Conservation (phyloP, 2,888 invertebrate species). For the Papilio protenor region DNA sequence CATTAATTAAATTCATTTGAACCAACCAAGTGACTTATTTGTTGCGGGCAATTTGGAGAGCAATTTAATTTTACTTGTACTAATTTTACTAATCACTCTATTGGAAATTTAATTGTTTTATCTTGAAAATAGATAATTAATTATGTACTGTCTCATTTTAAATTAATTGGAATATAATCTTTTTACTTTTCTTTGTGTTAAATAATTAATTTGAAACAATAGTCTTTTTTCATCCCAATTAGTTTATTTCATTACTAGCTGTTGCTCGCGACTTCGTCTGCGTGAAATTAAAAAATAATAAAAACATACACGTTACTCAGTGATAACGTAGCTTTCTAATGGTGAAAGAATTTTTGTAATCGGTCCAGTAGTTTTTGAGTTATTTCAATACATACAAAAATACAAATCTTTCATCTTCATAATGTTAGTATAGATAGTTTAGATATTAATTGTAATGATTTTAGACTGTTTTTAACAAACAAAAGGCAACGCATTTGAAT, state of each 20-base stretch:
- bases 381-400: too few relatives aligned
- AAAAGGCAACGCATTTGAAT: too few relatives aligned
- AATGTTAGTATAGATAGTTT: too few relatives aligned
- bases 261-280: too few relatives aligned
- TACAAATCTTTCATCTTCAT: too few relatives aligned
- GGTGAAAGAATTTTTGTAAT: too few relatives aligned
- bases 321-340: too few relatives aligned
- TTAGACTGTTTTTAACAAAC: too few relatives aligned
- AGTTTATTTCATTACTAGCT: background rate
- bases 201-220: background rate
- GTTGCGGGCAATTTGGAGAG: slow-evolving; percentile 8
- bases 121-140: background rate
- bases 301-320: too few relatives aligned
- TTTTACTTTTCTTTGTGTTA: background rate
- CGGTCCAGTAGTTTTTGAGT: too few relatives aligned
- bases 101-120: slow-evolving; percentile 14
- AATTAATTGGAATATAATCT: background rate
- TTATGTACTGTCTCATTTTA: background rate
- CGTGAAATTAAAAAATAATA: too few relatives aligned
- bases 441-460: too few relatives aligned
- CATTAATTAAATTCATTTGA: background rate
- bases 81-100: slow-evolving; percentile 9
- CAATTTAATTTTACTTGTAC: slow-evolving; percentile 9
- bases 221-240: background rate
- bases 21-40: slow-evolving; percentile 1